These are phyloP conservation scores for Coecobrya sp. DNA, from an alignment of 2,888 invertebrate genomes.

Conservation along the genomic window DNA sequence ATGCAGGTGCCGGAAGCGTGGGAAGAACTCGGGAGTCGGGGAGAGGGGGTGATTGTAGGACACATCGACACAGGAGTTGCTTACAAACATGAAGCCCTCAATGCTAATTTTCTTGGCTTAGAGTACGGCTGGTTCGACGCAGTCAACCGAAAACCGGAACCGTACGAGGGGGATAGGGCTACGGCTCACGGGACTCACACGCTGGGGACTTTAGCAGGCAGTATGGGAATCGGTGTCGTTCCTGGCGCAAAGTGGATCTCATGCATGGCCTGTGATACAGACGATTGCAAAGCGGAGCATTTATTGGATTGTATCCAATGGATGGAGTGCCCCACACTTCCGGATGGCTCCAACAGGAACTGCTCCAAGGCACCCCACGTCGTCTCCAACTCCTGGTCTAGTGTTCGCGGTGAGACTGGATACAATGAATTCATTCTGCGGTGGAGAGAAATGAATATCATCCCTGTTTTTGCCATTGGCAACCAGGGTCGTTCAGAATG, in stretches of 20 bases:
- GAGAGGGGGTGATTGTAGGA: not conserved
- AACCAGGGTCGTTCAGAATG: not conserved
- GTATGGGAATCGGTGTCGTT: not conserved
- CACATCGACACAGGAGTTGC: not conserved
- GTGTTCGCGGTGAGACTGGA: not conserved
- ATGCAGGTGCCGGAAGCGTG: constrained; percentile 17
- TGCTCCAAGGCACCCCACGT: constrained; percentile 40
- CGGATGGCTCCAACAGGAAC: not conserved
- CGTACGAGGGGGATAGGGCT: not conserved
- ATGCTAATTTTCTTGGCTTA: not conserved
- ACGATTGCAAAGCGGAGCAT: not conserved
- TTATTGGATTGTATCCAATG: not conserved
- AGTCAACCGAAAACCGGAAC: not conserved
- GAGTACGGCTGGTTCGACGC: constrained; percentile 16
- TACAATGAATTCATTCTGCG: not conserved
- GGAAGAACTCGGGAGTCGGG: not conserved
- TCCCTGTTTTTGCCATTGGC: not conserved
- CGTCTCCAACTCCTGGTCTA: not conserved
- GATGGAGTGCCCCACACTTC: constrained; percentile 16
- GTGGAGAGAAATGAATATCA: not conserved
- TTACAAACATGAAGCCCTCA: not conserved
- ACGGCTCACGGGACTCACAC: not conserved
- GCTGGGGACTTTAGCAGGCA: not conserved
- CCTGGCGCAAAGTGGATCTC: constrained; percentile 13
- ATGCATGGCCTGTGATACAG: not conserved